Base-by-base conservation (phyloP, 2,888 invertebrate species). In the Agriopis marginaria region DNA sequence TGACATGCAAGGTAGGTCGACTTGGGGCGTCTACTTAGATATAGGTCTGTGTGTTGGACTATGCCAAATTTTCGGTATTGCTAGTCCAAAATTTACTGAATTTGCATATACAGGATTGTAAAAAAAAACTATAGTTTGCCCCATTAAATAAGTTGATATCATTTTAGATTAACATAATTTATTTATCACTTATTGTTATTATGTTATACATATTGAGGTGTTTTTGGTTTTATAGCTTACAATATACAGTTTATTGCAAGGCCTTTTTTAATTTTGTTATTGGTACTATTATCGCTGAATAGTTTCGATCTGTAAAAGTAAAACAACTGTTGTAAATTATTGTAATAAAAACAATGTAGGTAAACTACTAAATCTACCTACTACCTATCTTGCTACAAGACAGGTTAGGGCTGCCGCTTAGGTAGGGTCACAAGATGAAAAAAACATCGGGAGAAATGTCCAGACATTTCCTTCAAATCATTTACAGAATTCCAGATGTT, bases 241-340 rank as follows among this genome's bases (percentile, higher is more conserved):
- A 58, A 61, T 69, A 65, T 61, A 65, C 45, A 40, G 32, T 3
- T 58, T 64, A 59, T 1, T 63, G 14, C 2, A 47, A 17, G 17
- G 3, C 14, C 14, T 69, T 61, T 71, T 79, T 81, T 70, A 0
- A 17, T 79, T 85, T 78, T 75, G 88, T 84, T 45, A 86, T 73
- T 55, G 90, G 90, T 45, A 91, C 88, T 66, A 89, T 75, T 72
- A 90, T 89, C 8, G 87, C 66, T 11, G 79, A 72, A 63, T 73
- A 76, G 69, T 78, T 82, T 53, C 70, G 66, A 50, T 79, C 90
- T 88, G 82, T 10, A 73, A 75, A 82, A 81, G 39, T 23, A 65
- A 60, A 70, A 62, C 54, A 42, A 42, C 5, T 42, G 10, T 56
- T 56, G 4, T 14, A 55, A 40, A 3, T 7, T 54, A 40, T 7